phyloP scores from a whole-genome alignment of 2,797 vertebrate genomes.

The Notolepis coatsorum region DNA sequence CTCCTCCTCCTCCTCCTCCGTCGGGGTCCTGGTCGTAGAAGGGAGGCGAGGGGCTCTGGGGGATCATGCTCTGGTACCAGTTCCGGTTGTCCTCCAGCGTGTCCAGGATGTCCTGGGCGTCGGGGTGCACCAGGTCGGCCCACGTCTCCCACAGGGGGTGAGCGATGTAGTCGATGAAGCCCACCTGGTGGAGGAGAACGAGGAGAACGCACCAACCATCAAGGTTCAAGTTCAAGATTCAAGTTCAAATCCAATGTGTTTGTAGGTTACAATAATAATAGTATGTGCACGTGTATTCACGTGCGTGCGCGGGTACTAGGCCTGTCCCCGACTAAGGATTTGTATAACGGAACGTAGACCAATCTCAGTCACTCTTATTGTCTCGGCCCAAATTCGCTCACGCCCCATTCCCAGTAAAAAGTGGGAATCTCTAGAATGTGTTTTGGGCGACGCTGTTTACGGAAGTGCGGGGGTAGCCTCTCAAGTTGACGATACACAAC shows the following conservation, averaged over 20 bases:
- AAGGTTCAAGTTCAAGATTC: neutral
- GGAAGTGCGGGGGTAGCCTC: too few species aligned
- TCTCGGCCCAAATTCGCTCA: too few species aligned
- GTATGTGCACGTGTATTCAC: neutral
- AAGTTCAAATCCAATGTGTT: neutral
- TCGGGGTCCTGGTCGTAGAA: conserved; percentile 91
- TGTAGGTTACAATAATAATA: neutral
- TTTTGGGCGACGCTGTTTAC: too few species aligned
- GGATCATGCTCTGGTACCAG: conserved; percentile 99
- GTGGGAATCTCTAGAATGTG: too few species aligned
- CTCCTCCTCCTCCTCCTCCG: conserved; percentile 78
- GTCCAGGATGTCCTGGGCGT: conserved; percentile 98
- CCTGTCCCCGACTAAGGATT: too few species aligned
- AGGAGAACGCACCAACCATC: neutral
- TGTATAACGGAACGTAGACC: too few species aligned
- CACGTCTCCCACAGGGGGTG: conserved; percentile 99
- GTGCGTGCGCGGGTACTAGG: too few species aligned
- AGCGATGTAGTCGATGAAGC: conserved; percentile 99
- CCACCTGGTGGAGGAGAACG: conserved; percentile 82
- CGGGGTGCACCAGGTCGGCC: conserved; percentile 97
- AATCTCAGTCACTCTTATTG: too few species aligned
- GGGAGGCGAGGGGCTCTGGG: conserved; percentile 95
- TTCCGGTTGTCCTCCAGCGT: conserved; percentile 98
- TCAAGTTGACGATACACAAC: too few species aligned
- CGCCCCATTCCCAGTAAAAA: too few species aligned